phyloP scores from a whole-genome alignment of 2,113 vertebrate genomes.

The Cercocebus atys region DNA sequence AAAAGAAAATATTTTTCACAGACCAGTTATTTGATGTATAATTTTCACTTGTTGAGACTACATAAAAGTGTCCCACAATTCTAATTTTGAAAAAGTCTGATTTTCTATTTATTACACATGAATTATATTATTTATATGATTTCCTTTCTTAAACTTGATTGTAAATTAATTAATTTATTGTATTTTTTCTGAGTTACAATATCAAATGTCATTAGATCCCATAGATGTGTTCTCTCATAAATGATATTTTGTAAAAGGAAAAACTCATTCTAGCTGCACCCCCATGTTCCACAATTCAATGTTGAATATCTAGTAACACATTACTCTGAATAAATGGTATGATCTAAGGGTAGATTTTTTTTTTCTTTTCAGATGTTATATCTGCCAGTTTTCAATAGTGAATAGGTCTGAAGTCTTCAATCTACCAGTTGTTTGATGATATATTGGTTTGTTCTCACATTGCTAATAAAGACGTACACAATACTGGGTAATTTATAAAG shows the following conservation, averaged over 20 bases:
- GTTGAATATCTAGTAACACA: background rate
- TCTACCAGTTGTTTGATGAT: background rate
- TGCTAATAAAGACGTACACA: too few species aligned
- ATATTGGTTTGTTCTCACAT: too few species aligned
- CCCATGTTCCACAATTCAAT: background rate
- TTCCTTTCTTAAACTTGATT: constrained; percentile 16
- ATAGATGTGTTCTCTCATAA: background rate
- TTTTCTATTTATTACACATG: background rate
- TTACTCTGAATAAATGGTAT: background rate
- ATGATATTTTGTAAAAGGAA: constrained; percentile 20
- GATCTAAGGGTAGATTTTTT: background rate
- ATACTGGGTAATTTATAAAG: too few species aligned
- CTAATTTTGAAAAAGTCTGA: constrained; percentile 5
- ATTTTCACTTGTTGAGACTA: background rate
- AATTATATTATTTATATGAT: background rate
- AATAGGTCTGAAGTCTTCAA: background rate
- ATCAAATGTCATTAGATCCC: constrained; percentile 28
- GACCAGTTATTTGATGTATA: background rate
- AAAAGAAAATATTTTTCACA: background rate
- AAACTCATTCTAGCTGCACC: background rate
- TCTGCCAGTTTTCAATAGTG: background rate
- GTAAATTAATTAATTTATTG: constrained; percentile 46
- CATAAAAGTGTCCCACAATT: background rate
- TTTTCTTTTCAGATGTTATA: background rate
- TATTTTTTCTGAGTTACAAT: constrained; percentile 18